Conservation (phyloP, 1,140 invertebrate species). For the Neocloeon triangulifer region DNA sequence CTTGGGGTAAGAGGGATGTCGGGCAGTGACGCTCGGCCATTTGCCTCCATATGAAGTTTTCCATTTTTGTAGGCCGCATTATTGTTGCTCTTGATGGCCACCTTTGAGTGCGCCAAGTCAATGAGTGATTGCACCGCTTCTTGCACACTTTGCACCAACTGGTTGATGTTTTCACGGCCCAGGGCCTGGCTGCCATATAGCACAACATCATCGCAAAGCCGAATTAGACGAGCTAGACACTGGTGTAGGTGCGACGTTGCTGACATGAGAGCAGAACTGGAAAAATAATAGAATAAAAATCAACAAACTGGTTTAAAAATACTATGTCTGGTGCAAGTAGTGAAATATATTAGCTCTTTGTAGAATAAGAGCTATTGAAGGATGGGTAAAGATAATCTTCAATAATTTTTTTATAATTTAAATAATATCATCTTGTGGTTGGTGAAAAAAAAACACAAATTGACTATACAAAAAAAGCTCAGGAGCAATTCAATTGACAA, state of each 20-base stretch:
- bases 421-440: too few species aligned
- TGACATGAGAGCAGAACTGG: conserved; percentile 37
- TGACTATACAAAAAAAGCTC: too few species aligned
- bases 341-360: too few species aligned
- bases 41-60: neutral
- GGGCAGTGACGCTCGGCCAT: conserved; percentile 30
- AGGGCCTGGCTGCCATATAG: conserved; percentile 39
- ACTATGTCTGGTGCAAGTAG: too few species aligned
- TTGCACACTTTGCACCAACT: conserved; percentile 52
- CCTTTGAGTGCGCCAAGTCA: neutral
- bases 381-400: too few species aligned
- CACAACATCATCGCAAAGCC: conserved; percentile 71
- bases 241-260: conserved; percentile 71
- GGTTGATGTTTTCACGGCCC: conserved; percentile 47
- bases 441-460: too few species aligned
- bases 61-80: neutral
- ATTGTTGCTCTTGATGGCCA: neutral
- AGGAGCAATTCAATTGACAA: too few species aligned
- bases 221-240: conserved; percentile 62
- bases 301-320: too few species aligned
- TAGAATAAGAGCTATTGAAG: too few species aligned
- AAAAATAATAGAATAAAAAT: too few species aligned
- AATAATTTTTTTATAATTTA: too few species aligned
- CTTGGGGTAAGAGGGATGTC: conserved; percentile 65
- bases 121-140: conserved; percentile 59